Conservation (phyloP, 2,797 vertebrate genomes). For the Rhyacichthys aspro region DNA sequence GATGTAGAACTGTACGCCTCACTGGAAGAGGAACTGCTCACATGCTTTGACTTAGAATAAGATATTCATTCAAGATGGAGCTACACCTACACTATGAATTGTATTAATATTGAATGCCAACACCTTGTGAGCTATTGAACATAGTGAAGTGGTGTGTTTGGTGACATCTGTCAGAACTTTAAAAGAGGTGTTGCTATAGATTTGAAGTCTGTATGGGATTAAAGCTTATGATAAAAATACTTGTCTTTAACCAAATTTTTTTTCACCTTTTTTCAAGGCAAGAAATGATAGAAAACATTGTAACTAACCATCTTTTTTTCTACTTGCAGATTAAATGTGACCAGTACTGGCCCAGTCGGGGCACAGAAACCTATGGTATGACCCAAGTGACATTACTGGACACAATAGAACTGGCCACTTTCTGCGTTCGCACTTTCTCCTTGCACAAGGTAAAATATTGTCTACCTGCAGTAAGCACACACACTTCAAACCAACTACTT, state of each 20-base stretch:
- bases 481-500: not conserved
- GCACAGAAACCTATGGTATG: conserved; percentile 95
- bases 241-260: no score
- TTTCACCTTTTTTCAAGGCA: not conserved
- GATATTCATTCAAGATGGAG: conserved; percentile 3
- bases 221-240: no score
- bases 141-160: conserved; percentile 7
- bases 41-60: not conserved
- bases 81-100: conserved; percentile 8
- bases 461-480: not conserved
- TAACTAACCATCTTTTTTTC: not conserved
- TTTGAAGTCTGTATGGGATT: no score
- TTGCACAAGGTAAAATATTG: conserved; percentile 90
- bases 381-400: conserved; percentile 95
- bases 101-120: conserved; percentile 4
- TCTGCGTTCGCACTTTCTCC: conserved; percentile 94
- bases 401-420: conserved; percentile 95
- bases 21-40: conserved; percentile 17
- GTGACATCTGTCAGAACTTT: conserved; percentile 29
- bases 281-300: not conserved
- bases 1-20: conserved; percentile 15
- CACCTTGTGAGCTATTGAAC: conserved; percentile 14
- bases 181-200: conserved; percentile 36
- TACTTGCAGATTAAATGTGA: conserved; percentile 91
- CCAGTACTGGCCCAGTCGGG: conserved; percentile 96